Conservation (phyloP, 2,797 vertebrate species). For the Danio aesculapii region DNA sequence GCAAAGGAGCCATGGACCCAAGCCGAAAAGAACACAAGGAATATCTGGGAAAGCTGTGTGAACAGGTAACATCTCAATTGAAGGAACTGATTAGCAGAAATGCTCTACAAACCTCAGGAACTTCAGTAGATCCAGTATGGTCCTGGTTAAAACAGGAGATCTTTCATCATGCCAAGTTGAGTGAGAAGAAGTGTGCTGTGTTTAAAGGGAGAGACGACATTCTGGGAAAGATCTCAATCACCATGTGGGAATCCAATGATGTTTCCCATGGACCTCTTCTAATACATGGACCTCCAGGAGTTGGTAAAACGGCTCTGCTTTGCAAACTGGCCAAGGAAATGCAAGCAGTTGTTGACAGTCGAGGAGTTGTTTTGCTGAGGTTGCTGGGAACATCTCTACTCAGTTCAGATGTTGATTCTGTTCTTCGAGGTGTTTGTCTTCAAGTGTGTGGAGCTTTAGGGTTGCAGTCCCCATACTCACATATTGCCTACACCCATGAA, state of each 20-base stretch:
- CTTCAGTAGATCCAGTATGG: not conserved
- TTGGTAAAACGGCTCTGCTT: conserved; percentile 83
- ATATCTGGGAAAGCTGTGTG: conserved; percentile 79
- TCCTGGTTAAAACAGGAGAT: conserved; percentile 75
- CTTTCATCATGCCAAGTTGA: conserved; percentile 67
- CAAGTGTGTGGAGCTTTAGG: conserved; percentile 79
- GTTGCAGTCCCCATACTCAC: conserved; percentile 69
- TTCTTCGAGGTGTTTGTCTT: conserved; percentile 78
- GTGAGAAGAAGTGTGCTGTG: conserved; percentile 59
- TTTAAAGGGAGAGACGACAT: conserved; percentile 77
- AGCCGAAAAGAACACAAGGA: conserved; percentile 73
- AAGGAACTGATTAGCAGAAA: conserved; percentile 70
- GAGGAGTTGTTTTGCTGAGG: conserved; percentile 67
- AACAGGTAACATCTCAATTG: conserved; percentile 81
- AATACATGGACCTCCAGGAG: conserved; percentile 76
- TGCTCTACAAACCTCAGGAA: conserved; percentile 29
- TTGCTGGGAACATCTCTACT: conserved; percentile 78
- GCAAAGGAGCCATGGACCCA: conserved; percentile 69
- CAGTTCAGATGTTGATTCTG: conserved; percentile 69
- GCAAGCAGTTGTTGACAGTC: conserved; percentile 64
- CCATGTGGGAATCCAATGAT: conserved; percentile 70
- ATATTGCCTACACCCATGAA: conserved; percentile 64
- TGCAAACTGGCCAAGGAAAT: conserved; percentile 77
- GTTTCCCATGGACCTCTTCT: conserved; percentile 72
- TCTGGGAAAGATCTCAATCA: conserved; percentile 73